A percentile compares a stretch with the other conserved stretches of the same genome.
phyloP scores from a whole-genome alignment of 2,113 vertebrate genomes.

The Rhabdornis inornatus region DNA sequence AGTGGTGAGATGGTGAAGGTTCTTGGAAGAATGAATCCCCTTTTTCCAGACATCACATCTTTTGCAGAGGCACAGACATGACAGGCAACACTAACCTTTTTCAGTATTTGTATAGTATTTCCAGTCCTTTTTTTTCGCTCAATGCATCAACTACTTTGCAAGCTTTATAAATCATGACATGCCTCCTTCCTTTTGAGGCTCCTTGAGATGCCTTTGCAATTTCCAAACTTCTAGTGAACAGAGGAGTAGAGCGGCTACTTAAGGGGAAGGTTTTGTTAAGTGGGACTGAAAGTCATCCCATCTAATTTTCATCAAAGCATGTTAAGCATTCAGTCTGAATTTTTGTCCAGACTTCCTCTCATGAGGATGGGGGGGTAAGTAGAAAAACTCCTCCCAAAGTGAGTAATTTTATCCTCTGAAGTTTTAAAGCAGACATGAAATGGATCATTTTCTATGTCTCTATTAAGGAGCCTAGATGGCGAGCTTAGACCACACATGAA shows the following conservation, averaged over 20 bases:
- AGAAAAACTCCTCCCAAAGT: neutral
- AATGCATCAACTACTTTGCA: neutral
- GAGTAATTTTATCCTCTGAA: constrained; percentile 6
- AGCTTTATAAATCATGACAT: neutral
- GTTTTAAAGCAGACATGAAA: neutral
- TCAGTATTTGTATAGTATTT: neutral
- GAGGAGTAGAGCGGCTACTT: neutral
- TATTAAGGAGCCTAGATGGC: constrained; percentile 47
- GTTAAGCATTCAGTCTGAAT: neutral
- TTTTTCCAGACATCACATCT: neutral
- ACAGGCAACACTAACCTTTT: neutral
- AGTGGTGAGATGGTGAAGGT: neutral
- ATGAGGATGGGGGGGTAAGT: neutral
- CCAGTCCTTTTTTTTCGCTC: neutral
- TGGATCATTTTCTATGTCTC: neutral
- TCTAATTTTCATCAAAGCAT: neutral
- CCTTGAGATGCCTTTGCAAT: neutral
- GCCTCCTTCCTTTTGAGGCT: neutral
- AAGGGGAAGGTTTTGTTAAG: neutral
- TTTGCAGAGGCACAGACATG: neutral
- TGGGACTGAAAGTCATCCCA: neutral
- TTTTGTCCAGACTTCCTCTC: neutral
- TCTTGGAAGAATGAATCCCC: neutral
- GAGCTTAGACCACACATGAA: constrained; percentile 59
- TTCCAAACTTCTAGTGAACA: neutral